Conservation (phyloP, 2,113 vertebrate species). For the Tetrao urogallus region DNA sequence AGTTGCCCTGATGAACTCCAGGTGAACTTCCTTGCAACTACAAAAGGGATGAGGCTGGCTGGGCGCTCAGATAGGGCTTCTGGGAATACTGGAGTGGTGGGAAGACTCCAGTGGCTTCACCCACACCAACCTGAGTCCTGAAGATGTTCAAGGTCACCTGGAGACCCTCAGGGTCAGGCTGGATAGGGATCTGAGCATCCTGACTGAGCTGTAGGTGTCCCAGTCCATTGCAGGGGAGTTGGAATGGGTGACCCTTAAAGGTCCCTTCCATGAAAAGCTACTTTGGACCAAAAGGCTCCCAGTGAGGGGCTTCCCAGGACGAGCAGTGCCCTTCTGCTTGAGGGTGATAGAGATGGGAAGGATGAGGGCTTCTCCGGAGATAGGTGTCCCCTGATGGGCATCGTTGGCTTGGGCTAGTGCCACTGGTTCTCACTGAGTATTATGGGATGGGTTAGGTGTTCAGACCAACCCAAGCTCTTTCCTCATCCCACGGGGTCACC, state of each 20-base stretch:
- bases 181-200: too few species aligned
- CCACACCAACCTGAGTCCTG: accelerated
- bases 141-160: too few species aligned
- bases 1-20: neutral
- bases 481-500: neutral
- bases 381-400: neutral
- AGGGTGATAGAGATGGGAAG: neutral
- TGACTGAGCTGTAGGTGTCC: too few species aligned
- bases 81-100: neutral
- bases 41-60: neutral
- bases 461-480: neutral
- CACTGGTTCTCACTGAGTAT: neutral
- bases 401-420: neutral
- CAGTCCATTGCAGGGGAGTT: too few species aligned
- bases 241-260: too few species aligned
- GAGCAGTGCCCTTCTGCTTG: neutral
- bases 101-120: neutral
- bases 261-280: neutral
- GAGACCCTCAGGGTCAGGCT: too few species aligned
- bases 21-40: neutral
- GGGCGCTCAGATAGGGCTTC: neutral
- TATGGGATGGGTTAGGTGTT: neutral
- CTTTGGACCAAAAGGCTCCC: neutral
- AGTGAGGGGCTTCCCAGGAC: neutral
- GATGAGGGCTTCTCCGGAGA: neutral